These are phyloP conservation scores for Nerophis ophidion DNA, from an alignment of 2,113 vertebrate species.

Conservation along the genomic window DNA sequence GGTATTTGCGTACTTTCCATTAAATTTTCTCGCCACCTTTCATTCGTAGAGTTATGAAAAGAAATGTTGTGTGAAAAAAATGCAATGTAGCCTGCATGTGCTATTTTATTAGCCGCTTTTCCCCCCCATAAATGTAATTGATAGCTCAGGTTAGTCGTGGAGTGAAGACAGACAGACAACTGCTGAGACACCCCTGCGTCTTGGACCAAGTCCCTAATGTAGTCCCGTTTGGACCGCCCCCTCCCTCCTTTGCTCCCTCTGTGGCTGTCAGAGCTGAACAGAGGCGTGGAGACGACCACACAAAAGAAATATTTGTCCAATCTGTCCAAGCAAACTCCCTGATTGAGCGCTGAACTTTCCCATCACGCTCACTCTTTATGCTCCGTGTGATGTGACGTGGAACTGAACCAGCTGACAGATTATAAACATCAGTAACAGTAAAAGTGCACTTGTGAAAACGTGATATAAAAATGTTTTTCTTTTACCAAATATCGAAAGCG, in stretches of 20 bases:
- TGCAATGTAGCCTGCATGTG: constrained; percentile 27
- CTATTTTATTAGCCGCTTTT: constrained; percentile 25
- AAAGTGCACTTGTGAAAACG: constrained; percentile 38
- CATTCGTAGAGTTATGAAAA: not conserved
- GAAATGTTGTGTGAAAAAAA: constrained; percentile 22
- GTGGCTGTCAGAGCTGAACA: constrained; percentile 60
- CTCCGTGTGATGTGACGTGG: constrained; percentile 37
- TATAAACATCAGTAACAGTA: constrained; percentile 3
- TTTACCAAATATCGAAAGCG: not conserved
- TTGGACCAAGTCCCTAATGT: constrained; percentile 42
- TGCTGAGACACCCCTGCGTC: constrained; percentile 52
- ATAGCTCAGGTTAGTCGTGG: constrained; percentile 45
- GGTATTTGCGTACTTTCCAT: not conserved
- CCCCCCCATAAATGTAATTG: constrained; percentile 54
- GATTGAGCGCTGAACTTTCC: constrained; percentile 69
- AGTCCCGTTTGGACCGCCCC: constrained; percentile 41
- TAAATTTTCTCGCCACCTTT: constrained; percentile 3
- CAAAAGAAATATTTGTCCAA: constrained; percentile 77
- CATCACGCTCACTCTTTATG: constrained; percentile 46
- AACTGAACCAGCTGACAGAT: constrained; percentile 36
- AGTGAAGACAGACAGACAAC: constrained; percentile 63
- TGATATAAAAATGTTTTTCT: not conserved
- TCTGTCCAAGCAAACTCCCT: constrained; percentile 68
- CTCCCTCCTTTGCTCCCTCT: constrained; percentile 30
- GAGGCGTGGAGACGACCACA: constrained; percentile 58